A percentile compares a stretch with the other conserved stretches of the same genome.
phyloP scores from a whole-genome alignment of 2,797 vertebrate genomes.

The Apodemus agrarius region DNA sequence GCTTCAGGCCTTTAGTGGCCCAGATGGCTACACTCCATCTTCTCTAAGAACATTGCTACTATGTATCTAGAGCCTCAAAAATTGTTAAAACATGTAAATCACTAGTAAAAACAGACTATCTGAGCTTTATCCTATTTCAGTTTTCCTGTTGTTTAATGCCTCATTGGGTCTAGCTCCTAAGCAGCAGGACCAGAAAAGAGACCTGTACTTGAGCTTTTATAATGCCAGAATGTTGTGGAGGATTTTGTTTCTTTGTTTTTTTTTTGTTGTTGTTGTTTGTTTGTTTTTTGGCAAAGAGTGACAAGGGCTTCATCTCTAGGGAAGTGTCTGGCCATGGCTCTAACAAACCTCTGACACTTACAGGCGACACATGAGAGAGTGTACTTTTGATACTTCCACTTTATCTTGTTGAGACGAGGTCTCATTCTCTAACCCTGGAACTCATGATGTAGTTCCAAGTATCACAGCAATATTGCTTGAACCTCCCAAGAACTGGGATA shows the following conservation, averaged over 20 bases:
- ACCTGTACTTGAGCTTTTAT: background rate
- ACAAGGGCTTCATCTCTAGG: background rate
- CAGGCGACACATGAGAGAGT: background rate
- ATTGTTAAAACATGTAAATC: background rate
- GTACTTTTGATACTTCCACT: background rate
- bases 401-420: background rate
- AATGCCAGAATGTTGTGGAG: background rate
- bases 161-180: background rate
- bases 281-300: accelerated
- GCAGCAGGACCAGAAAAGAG: background rate
- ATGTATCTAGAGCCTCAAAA: background rate
- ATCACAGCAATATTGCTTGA: too few relatives aligned
- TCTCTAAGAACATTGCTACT: background rate
- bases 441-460: background rate
- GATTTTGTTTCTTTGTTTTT: background rate
- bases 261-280: background rate
- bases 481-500: background rate
- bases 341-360: background rate
- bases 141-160: background rate
- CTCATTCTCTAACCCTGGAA: background rate
- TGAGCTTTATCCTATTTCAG: background rate
- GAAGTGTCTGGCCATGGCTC: too few relatives aligned
- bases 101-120: background rate
- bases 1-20: background rate
- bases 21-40: accelerated